Evolutionary conservation across 2,888 invertebrate genomes (phyloP), one percentile per base, ranked within the genome.

Genomic region (Sphinx pinastri): DNA sequence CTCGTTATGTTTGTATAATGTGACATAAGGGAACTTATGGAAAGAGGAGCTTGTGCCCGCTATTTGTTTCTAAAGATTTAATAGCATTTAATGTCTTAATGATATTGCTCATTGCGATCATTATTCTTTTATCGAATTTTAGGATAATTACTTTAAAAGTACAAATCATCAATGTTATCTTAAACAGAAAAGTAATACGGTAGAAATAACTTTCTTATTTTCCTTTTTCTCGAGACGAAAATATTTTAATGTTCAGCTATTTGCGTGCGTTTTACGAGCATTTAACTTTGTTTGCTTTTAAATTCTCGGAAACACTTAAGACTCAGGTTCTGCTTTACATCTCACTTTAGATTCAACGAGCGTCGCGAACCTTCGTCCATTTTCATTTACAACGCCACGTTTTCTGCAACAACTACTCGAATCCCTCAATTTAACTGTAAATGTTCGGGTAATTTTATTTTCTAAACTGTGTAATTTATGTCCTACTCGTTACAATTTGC

Each of bases 211-310:
- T 11, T 2, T 11, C 10, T 4, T 55, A 10, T 54, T 54, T 54
- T 47, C 1, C 12, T 45, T 19, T 19, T 63, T 0, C 25, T 63
- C n/a, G 16, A n/a, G 11, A 12, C 47, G 11, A 47, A 49, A 60
- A 13, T 49, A 19, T 47, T 47, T 63, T 47, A 12, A 47, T 19
- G 16, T 63, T 19, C 7, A 63, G 49, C 63, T 13, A 63, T 63
- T 63, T 49, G 13, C 13, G 16, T 25, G 49, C 47, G 19, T 6
- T 63, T 63, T 63, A 63, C 49, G 49, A 63, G 47, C 63, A 19
- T 63, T 63, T 63, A 63, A 63, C 49, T 63, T 49, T 63, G 19
- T 47, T 49, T 63, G 49, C 63, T 16, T 63, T 63, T 63, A 63
- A 49, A 63, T 63, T 63, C 63, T 47, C 47, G 63, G 63, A 63